Percentiles rank a stretch among this genome's conserved stretches.
These are phyloP conservation scores for Anoplolepis gracilipes DNA, from an alignment of 1,140 invertebrate genomes.

Conservation along the genomic window DNA sequence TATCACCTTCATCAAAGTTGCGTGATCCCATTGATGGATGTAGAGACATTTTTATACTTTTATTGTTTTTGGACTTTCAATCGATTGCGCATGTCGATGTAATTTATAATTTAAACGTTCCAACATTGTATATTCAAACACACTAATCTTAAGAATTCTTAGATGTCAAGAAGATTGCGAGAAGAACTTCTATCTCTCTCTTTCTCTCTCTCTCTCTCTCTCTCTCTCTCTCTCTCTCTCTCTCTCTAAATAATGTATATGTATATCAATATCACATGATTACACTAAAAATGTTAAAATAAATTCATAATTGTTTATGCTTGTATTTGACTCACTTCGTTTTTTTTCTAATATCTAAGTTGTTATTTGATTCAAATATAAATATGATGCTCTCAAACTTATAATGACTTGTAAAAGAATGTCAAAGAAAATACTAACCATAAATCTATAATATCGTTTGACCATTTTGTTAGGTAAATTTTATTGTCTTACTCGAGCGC, in stretches of 20 bases:
- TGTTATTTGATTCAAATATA: conserved; percentile 61
- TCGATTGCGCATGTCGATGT: neutral
- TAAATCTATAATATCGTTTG: conserved; percentile 11
- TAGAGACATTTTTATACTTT: neutral
- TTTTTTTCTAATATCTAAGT: conserved; percentile 13
- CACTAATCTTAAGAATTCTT: neutral
- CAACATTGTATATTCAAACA: neutral
- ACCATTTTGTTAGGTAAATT: conserved; percentile 12
- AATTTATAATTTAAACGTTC: neutral
- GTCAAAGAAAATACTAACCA: neutral
- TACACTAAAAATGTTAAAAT: neutral
- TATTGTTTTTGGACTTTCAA: neutral
- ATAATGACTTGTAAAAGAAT: neutral
- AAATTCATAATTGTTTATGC: neutral
- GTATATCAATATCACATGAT: neutral
- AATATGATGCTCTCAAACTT: neutral
- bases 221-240: too few species aligned
- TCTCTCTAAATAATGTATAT: neutral
- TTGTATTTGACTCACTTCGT: neutral
- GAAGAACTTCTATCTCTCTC: neutral
- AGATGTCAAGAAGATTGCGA: neutral
- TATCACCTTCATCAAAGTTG: neutral
- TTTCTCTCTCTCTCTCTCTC: too few species aligned
- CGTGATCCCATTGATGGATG: neutral
- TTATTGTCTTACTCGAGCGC: neutral